Evolutionary conservation across 1,140 invertebrate genomes (phyloP), one percentile per base, ranked within the genome.

Genomic region (Acromyrmex heyeri): DNA sequence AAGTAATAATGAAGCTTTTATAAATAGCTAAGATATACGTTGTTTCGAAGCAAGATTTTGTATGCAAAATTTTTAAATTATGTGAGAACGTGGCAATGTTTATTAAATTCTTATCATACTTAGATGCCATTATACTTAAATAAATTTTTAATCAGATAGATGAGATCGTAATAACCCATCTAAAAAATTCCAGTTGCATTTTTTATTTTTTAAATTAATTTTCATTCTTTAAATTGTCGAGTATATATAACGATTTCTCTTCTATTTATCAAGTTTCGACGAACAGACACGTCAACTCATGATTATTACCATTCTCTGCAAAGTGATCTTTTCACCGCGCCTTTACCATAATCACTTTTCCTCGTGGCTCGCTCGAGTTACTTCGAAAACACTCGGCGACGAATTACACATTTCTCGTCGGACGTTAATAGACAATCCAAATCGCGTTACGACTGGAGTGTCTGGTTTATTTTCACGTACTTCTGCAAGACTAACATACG

Each of bases 401-500:
- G 79, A 83, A 61, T 75, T 61, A 83, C 79, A 75, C 69, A 53
- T 61, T 59, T 73, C 79, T 50, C 55, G 38, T 62, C 69, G 69
- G 79, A 83, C 79, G 79, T 62, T 83, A 62, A 90, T 89, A 85
- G 89, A 87, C 69, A 89, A 72, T 88, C 57, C 38, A 53, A 86
- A 90, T 88, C 70, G 72, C 77, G 64, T 69, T 73, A 57, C 61
- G 30, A 57, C 67, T 55, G 65, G 38, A 70, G 38, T 50, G 53
- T 18, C 34, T 30, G 67, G 90, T 91, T 91, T 91, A 89, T 91
- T 91, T 91, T 85, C 87, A 81, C 59, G 78, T 77, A 64, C 57
- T 87, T 91, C 53, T 64, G 70, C 62, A 70, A 73, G 70, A 85
- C 73, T 65, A 73, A 85, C 73, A 59, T 48, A 79, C 61, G 38